These are phyloP conservation scores for Rhabdornis inornatus DNA, from an alignment of 2,113 vertebrate genomes.

Conservation along the genomic window DNA sequence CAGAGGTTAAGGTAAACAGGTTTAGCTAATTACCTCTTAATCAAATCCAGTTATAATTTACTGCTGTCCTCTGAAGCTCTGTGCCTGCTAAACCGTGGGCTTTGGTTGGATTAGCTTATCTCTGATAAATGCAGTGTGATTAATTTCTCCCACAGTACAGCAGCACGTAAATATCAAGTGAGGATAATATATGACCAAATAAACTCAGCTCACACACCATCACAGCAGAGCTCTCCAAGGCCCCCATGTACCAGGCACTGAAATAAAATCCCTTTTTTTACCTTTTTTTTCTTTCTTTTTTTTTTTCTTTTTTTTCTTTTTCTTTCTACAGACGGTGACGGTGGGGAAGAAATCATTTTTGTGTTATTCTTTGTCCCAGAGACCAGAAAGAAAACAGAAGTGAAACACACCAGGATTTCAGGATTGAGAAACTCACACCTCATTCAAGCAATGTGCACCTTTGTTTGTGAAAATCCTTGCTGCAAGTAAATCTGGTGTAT, in stretches of 20 bases:
- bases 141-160: slow-evolving; percentile 31
- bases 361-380: neutral
- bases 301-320: neutral
- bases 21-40: slow-evolving; percentile 60
- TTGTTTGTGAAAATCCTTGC: neutral
- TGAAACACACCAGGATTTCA: neutral
- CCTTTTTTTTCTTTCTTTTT: neutral
- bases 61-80: slow-evolving; percentile 9
- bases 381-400: neutral
- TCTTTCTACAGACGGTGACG: neutral
- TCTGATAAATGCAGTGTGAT: slow-evolving; percentile 10
- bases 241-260: neutral
- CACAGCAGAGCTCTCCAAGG: neutral
- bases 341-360: neutral
- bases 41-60: slow-evolving; percentile 58
- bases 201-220: neutral
- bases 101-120: slow-evolving; percentile 33
- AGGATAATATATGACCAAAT: slow-evolving; percentile 26
- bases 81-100: neutral
- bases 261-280: neutral
- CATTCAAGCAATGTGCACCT: neutral
- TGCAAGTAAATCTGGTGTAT: neutral
- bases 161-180: slow-evolving; percentile 4
- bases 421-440: neutral
- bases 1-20: slow-evolving; percentile 65